A percentile compares a stretch with the other conserved stretches of the same genome.
Evolutionary conservation across 2,888 invertebrate genomes (phyloP).

Genomic region (Ligdia adustata): DNA sequence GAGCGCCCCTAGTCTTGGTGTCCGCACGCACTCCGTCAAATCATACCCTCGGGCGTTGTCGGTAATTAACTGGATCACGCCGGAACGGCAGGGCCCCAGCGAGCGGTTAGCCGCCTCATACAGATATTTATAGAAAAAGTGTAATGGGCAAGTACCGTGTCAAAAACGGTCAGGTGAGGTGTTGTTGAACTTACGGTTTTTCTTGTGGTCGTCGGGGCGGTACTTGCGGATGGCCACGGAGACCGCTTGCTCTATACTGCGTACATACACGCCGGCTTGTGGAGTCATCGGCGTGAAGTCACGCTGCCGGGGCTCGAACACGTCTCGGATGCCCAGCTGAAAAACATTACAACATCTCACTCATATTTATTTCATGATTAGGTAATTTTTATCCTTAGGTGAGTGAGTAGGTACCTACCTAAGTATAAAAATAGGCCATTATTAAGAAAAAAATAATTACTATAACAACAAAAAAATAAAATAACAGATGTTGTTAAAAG

Average conservation of each 20-base stretch:
- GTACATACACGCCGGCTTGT: slow-evolving; percentile 90
- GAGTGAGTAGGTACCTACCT: too few relatives aligned
- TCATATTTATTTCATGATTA: too few relatives aligned
- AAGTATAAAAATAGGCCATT: too few relatives aligned
- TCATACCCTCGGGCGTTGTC: slow-evolving; percentile 27
- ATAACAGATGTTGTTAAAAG: too few relatives aligned
- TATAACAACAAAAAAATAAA: too few relatives aligned
- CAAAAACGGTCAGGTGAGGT: not conserved
- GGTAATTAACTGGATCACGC: slow-evolving; percentile 69
- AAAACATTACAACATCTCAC: too few relatives aligned
- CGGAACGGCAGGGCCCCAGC: slow-evolving; percentile 54
- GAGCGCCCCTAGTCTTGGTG: slow-evolving; percentile 46
- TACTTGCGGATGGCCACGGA: slow-evolving; percentile 93
- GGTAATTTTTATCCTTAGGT: too few relatives aligned
- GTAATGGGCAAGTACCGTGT: slow-evolving; percentile 5
- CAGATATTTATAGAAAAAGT: slow-evolving; percentile 3
- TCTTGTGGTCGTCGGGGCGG: slow-evolving; percentile 82
- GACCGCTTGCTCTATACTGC: slow-evolving; percentile 93
- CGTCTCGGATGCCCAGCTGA: slow-evolving; percentile 90
- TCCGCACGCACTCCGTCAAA: slow-evolving; percentile 37
- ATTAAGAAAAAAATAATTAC: too few relatives aligned
- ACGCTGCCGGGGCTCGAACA: slow-evolving; percentile 91
- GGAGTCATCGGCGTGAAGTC: slow-evolving; percentile 92
- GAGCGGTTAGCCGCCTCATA: slow-evolving; percentile 30
- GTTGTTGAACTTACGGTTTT: slow-evolving; percentile 69